Evolutionary conservation across 2,113 vertebrate species (phyloP).

Genomic region (Hucho hucho): DNA sequence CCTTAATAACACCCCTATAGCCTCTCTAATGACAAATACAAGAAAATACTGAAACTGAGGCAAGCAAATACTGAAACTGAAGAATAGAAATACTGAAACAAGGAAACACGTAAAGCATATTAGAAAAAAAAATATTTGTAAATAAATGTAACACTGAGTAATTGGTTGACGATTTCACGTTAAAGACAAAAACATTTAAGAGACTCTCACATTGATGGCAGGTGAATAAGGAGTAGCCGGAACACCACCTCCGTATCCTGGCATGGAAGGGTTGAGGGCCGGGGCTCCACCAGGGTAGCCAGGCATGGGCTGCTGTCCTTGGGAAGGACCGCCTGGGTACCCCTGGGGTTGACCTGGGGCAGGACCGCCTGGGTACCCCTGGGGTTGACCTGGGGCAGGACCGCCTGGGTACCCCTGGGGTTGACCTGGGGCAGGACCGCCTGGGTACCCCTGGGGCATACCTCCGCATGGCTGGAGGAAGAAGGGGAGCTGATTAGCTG

Average conservation of each 20-base stretch:
- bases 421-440: conserved; percentile 69
- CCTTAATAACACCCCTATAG: conserved; percentile 82
- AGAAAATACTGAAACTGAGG: neutral
- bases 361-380: no score
- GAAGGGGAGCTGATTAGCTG: conserved; percentile 62
- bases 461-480: conserved; percentile 78
- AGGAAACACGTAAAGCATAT: neutral
- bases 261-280: conserved; percentile 62
- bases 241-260: conserved; percentile 58
- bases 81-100: neutral
- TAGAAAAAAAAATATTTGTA: neutral
- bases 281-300: conserved; percentile 70
- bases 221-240: conserved; percentile 55
- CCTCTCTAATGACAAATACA: conserved; percentile 69
- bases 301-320: conserved; percentile 79
- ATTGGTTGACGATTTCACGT: neutral
- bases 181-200: neutral
- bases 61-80: neutral
- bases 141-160: neutral
- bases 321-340: conserved; percentile 61
- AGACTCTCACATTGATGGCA: conserved; percentile 71
- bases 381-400: no score
- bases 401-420: conserved; percentile 62
- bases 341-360: no score
- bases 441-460: conserved; percentile 73